Evolutionary conservation across 1,140 invertebrate genomes (phyloP).

Genomic region (Platorchestia sp.): DNA sequence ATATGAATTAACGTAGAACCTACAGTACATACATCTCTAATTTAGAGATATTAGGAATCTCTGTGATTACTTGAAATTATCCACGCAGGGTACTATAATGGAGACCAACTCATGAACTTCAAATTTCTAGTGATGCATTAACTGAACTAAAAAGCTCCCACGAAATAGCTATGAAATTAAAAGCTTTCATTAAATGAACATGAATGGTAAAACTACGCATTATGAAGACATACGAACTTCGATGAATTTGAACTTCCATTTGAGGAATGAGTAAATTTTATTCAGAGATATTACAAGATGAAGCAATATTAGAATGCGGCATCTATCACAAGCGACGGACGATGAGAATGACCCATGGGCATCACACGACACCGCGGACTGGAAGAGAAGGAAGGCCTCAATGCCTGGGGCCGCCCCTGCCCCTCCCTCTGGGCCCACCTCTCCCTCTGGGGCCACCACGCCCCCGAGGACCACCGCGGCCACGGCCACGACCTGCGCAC

Average conservation of each 20-base stretch:
- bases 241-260: not conserved
- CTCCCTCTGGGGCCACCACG: conserved; percentile 56
- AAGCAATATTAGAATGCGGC: not conserved
- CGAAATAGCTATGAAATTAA: not conserved
- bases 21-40: not conserved
- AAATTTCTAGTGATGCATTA: not conserved
- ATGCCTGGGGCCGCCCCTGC: conserved; percentile 63
- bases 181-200: not conserved
- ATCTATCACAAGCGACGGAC: not conserved
- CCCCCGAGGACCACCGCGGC: conserved; percentile 62
- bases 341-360: not conserved
- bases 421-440: conserved; percentile 58
- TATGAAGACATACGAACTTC: not conserved
- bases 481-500: conserved; percentile 61
- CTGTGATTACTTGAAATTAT: too few species aligned
- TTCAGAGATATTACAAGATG: not conserved
- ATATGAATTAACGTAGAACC: not conserved
- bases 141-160: not conserved
- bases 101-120: not conserved
- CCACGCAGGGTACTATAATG: not conserved
- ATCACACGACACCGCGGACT: not conserved
- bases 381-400: conserved; percentile 5
- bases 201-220: not conserved
- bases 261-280: not conserved
- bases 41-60: not conserved